Percentiles rank a stretch among this genome's conserved stretches.
These are phyloP conservation scores for Adoxophyes honmai DNA, from an alignment of 1,140 invertebrate species.

Conservation along the genomic window DNA sequence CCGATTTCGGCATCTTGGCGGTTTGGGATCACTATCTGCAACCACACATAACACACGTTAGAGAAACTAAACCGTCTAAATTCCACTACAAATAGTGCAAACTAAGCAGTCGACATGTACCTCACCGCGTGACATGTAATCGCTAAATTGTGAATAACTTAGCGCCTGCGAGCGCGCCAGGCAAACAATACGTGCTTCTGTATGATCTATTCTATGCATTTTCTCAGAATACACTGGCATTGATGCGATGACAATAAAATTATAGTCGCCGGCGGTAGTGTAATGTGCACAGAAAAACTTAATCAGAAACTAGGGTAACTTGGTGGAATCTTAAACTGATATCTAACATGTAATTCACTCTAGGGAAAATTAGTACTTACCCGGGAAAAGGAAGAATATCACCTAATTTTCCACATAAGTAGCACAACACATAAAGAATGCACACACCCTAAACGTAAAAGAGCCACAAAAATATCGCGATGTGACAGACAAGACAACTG, in stretches of 20 bases:
- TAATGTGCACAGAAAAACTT: slow-evolving; percentile 25
- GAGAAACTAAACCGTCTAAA: slow-evolving; percentile 31
- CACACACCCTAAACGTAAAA: slow-evolving; percentile 65
- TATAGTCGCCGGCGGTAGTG: slow-evolving; percentile 47
- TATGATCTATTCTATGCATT: slow-evolving; percentile 26
- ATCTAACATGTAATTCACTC: slow-evolving; percentile 9
- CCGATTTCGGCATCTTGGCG: slow-evolving; percentile 74
- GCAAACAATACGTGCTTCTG: slow-evolving; percentile 21
- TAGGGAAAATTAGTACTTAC: slow-evolving; percentile 39
- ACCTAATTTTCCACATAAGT: slow-evolving; percentile 76
- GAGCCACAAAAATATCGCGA: slow-evolving; percentile 75
- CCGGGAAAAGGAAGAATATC: slow-evolving; percentile 71
- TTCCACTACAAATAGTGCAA: slow-evolving; percentile 23
- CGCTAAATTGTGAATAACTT: slow-evolving; percentile 39
- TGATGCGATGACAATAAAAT: slow-evolving; percentile 46
- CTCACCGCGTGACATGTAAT: slow-evolving; percentile 42
- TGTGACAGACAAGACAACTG: slow-evolving; percentile 63
- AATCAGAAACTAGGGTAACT: slow-evolving; percentile 32
- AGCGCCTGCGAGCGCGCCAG: slow-evolving; percentile 18
- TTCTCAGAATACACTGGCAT: slow-evolving; percentile 46
- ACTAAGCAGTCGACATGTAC: slow-evolving; percentile 13
- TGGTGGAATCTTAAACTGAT: slow-evolving; percentile 22
- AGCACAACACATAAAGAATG: slow-evolving; percentile 75
- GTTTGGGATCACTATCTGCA: slow-evolving; percentile 68
- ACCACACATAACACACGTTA: slow-evolving; percentile 41